Evolutionary conservation across 2,888 invertebrate genomes (phyloP).

Genomic region (Asteroscopus sphinx): DNA sequence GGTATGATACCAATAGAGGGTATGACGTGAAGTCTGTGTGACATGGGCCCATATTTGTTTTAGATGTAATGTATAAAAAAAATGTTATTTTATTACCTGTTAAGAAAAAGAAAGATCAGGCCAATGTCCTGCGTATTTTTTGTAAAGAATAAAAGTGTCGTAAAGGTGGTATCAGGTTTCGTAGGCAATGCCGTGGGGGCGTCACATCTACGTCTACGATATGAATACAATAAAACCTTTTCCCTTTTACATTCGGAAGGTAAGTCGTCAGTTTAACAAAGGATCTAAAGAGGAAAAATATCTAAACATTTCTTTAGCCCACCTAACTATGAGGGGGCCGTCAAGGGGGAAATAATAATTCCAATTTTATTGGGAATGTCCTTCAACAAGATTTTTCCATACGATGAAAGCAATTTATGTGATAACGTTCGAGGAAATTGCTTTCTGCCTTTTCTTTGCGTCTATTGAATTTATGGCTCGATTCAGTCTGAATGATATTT

Average conservation of each 20-base stretch:
- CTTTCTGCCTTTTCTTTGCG: slow-evolving; percentile 81
- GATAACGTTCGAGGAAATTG: slow-evolving; percentile 85
- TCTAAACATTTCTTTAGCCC: slow-evolving; percentile 55
- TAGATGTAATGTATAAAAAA: neutral
- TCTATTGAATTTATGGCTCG: slow-evolving; percentile 84
- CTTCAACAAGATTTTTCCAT: slow-evolving; percentile 85
- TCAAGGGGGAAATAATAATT: slow-evolving; percentile 69
- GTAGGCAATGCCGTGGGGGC: slow-evolving; percentile 45
- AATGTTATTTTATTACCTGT: slow-evolving; percentile 4
- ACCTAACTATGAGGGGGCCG: slow-evolving; percentile 54
- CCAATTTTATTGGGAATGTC: slow-evolving; percentile 77
- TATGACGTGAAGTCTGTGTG: neutral
- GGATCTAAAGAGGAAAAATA: slow-evolving; percentile 36
- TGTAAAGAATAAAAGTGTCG: slow-evolving; percentile 36
- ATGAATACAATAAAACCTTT: slow-evolving; percentile 57
- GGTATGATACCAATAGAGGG: neutral
- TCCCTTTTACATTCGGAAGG: slow-evolving; percentile 41
- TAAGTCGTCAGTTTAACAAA: slow-evolving; percentile 45
- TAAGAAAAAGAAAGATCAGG: slow-evolving; percentile 16
- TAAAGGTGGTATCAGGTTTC: slow-evolving; percentile 44
- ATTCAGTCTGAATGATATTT: slow-evolving; percentile 82
- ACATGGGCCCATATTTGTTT: neutral
- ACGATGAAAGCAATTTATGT: slow-evolving; percentile 86
- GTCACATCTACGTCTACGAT: slow-evolving; percentile 31
- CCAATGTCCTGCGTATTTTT: slow-evolving; percentile 38